These are phyloP conservation scores for Congeria kusceri DNA, from an alignment of 2,888 invertebrate species.

Conservation along the genomic window DNA sequence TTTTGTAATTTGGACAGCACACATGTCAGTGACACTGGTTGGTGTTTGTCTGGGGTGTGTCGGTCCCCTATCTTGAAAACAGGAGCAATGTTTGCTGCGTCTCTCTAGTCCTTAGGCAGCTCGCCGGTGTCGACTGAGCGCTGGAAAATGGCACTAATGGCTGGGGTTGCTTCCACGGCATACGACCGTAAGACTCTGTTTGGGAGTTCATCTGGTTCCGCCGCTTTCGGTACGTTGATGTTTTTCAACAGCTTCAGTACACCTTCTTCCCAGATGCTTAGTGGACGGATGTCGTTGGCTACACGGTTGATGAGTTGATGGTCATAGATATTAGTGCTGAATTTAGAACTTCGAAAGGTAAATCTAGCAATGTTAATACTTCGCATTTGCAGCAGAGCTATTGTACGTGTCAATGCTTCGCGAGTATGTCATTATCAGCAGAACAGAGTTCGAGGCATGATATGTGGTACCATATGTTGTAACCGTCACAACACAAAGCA, in stretches of 20 bases:
- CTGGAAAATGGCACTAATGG: conserved; percentile 42
- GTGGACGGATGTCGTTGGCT: conserved; percentile 6
- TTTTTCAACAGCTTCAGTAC: conserved; percentile 47
- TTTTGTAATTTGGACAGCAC: conserved; percentile 17
- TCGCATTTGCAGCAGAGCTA: too few relatives aligned
- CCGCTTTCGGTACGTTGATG: conserved; percentile 40
- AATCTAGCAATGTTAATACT: too few relatives aligned
- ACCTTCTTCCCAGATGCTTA: conserved; percentile 33
- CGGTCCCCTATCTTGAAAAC: conserved; percentile 16
- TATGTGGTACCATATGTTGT: too few relatives aligned
- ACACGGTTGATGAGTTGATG: too few relatives aligned
- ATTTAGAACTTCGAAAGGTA: too few relatives aligned
- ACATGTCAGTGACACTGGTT: conserved; percentile 19
- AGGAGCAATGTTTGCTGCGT: conserved; percentile 36
- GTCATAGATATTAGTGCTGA: too few relatives aligned
- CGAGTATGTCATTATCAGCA: too few relatives aligned
- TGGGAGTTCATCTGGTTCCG: conserved; percentile 51
- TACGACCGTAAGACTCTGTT: conserved; percentile 52
- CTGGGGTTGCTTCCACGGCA: conserved; percentile 50
- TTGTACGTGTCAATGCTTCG: too few relatives aligned
- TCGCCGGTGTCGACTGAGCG: conserved; percentile 40
- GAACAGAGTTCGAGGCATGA: too few relatives aligned
- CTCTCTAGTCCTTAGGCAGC: conserved; percentile 52
- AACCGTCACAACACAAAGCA: too few relatives aligned
- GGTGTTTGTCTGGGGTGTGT: not conserved